Base-by-base conservation (phyloP, 2,797 vertebrate genomes). In the Thalassophryne amazonica region DNA sequence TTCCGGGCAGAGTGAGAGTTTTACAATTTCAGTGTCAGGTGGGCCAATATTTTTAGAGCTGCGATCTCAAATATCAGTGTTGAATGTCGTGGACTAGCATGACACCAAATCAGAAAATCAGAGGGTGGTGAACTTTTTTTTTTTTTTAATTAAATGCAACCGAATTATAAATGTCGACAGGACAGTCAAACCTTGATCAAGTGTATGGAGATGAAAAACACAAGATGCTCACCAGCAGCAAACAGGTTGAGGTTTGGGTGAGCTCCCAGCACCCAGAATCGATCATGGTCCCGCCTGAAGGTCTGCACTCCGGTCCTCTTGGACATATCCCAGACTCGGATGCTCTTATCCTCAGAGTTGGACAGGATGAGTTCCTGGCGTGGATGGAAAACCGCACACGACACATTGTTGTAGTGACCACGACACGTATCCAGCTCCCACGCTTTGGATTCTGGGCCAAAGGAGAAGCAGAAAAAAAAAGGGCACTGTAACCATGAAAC, bases 221-320 rank as follows among this genome's bases (percentile, higher is more conserved):
- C n/a, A n/a, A n/a, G n/a, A n/a, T n/a, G n/a, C 73, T 35, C 79
- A 98, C 97, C 97, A 22, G 96, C 97, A 28, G 96, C 96, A 22
- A 99, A 98, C 19, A 99, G 92, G 86, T 98, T 99, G 71, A 99
- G 97, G 83, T 98, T 98, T 21, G 95, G 97, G 43, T 99, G 97
- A 11, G 96, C 97, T 0, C 95, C 96, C 15, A 99, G 74, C 8
- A 99, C 96, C 97, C 97, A 99, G 74, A 99, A 99, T 20, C 96
- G 94, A 73, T 99, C 96, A 0, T 99, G 96, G 76, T 99, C 97
- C 21, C 95, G 83, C 6, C 96, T 93, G 78, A 98, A 99, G 12
- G 97, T 98, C 74, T 98, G 97, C 43, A 99, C 96, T 0, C 97
- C 97, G 0, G 96, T 98, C 55, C 97, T 93, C 66, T 98, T 99